These are phyloP conservation scores for Nowickia ferox DNA, from an alignment of 2,888 invertebrate genomes.

Conservation along the genomic window DNA sequence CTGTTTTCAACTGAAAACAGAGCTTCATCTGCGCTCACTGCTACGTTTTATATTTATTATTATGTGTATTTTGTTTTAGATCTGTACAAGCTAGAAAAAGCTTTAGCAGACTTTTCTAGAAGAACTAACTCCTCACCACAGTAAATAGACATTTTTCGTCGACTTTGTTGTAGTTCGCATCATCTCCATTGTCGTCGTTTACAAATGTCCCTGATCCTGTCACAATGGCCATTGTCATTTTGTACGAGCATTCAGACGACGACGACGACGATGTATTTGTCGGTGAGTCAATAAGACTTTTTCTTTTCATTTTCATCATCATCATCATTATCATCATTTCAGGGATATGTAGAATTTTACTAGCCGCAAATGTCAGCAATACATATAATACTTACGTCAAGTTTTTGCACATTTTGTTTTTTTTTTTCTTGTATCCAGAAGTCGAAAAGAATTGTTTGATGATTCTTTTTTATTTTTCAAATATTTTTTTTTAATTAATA, in stretches of 20 bases:
- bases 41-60: slow-evolving; percentile 39
- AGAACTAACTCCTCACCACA: slow-evolving; percentile 46
- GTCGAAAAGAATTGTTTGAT: neutral
- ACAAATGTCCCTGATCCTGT: slow-evolving; percentile 75
- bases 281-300: slow-evolving; percentile 70
- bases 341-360: slow-evolving; percentile 56
- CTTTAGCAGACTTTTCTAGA: slow-evolving; percentile 23
- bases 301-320: slow-evolving; percentile 59
- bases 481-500: no score
- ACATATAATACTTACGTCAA: slow-evolving; percentile 60
- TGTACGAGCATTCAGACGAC: slow-evolving; percentile 44
- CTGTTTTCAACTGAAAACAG: slow-evolving; percentile 67
- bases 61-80: slow-evolving; percentile 28
- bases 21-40: slow-evolving; percentile 51
- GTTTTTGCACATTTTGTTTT: slow-evolving; percentile 29
- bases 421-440: neutral
- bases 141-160: slow-evolving; percentile 14
- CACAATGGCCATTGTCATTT: slow-evolving; percentile 74
- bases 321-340: slow-evolving; percentile 60
- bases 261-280: slow-evolving; percentile 66
- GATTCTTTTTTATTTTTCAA: neutral
- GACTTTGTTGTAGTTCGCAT: slow-evolving; percentile 21
- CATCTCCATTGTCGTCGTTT: slow-evolving; percentile 36
- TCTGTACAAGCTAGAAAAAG: slow-evolving; percentile 51
- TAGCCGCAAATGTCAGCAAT: slow-evolving; percentile 74